Evolutionary conservation across 2,113 vertebrate species (phyloP), one percentile per base, ranked within the genome.

Genomic region (Paedocypris sp.): DNA sequence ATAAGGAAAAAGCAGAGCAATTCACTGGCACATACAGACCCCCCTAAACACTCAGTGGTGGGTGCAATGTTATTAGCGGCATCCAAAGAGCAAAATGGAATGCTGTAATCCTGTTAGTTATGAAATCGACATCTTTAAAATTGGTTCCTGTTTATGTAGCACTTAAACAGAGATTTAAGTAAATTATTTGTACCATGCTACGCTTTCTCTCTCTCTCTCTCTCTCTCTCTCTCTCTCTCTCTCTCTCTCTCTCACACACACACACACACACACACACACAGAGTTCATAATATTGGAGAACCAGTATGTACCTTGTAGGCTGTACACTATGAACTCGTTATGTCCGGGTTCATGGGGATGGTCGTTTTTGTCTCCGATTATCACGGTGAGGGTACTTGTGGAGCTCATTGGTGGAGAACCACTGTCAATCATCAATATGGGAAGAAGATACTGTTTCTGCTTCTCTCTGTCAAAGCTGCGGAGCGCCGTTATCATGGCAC

Each of bases 311-410:
- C 90, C 90, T 22, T 89, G 78, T 15, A 86, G 88, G 53, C 81
- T 84, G 83, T 90, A 93, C 42, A 93, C 82, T 42, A 89, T 84
- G 59, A 85, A 89, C 51, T 88, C 75, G 47, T 83, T 80, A 75
- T 88, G 82, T 62, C 90, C 91, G n/a, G 90, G 72, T 11, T 78
- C 70, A 74, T 92, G 91, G 0, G 90, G 84, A 67, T 93, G 89
- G 67, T 94, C 91, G 4, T 94, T 93, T 20, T 79, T 80, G 78
- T 94, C 90, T 0, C 91, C 91, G 0, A 92, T 86, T 42, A 82
- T 70, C 3, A 94, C 80, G 0, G 87, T 92, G 36, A 94, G 73
- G 0, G 85, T 94, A 77, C 70, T 80, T 57, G 90, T 93, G 65
- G 89, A 87, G 75, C 88, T 91, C 85, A 89, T 82, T 1, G 87